Conservation (phyloP, 2,113 vertebrate species). For the Ranitomeya imitator region DNA sequence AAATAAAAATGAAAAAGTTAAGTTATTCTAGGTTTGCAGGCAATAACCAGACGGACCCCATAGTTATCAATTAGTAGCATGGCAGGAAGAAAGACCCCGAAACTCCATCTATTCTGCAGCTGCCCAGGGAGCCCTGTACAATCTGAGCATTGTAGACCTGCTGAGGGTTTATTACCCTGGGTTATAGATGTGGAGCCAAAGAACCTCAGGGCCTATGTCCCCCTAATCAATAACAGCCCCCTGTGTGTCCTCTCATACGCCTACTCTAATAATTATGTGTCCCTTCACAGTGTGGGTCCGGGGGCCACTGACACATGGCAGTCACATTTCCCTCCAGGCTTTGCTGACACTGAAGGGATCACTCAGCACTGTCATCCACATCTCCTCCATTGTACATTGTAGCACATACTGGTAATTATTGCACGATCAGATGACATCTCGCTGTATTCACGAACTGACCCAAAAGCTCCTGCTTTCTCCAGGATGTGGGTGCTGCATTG, state of each 20-base stretch:
- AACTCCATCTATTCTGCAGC: not conserved
- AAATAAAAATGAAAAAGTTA: too few species aligned
- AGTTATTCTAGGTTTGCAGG: too few species aligned
- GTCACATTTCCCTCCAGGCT: slow-evolving; percentile 33
- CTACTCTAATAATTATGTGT: slow-evolving; percentile 31
- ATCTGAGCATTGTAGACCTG: slow-evolving; percentile 33
- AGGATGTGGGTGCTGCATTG: not conserved
- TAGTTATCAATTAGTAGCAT: not conserved
- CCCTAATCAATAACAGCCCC: slow-evolving; percentile 34
- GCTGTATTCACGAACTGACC: not conserved
- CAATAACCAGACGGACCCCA: not conserved
- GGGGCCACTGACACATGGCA: not conserved
- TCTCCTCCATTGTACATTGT: not conserved
- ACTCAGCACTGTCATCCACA: not conserved
- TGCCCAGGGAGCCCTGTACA: not conserved
- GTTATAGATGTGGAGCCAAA: slow-evolving; percentile 26
- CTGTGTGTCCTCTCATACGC: not conserved
- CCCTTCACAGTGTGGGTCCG: not conserved
- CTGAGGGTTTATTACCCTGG: slow-evolving; percentile 31
- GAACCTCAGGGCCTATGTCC: slow-evolving; percentile 35
- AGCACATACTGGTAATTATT: not conserved
- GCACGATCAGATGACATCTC: not conserved
- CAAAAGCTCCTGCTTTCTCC: not conserved
- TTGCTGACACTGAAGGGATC: not conserved
- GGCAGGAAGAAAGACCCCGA: not conserved